phyloP scores from a whole-genome alignment of 2,888 invertebrate genomes.

The Spisula solida region DNA sequence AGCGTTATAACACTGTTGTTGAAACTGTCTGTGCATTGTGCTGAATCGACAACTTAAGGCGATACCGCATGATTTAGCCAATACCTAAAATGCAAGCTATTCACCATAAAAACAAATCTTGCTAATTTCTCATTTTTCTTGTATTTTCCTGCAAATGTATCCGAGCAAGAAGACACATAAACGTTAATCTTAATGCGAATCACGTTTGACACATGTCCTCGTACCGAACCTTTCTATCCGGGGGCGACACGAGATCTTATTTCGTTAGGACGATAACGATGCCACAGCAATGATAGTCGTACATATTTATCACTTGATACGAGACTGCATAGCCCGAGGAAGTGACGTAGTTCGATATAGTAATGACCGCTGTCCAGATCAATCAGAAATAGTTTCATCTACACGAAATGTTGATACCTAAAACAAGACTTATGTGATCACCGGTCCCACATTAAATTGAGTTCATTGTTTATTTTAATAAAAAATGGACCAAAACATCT shows the following conservation, averaged over 20 bases:
- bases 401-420: not conserved
- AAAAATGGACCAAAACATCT: too few species aligned
- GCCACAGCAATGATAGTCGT: constrained; percentile 41
- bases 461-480: too few species aligned
- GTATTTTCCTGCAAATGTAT: constrained; percentile 29
- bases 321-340: constrained; percentile 2
- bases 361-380: not conserved
- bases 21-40: too few species aligned
- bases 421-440: not conserved
- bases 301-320: constrained; percentile 49
- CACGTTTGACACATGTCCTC: constrained; percentile 45
- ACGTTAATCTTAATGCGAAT: constrained; percentile 30
- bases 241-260: not conserved
- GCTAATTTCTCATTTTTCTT: not conserved
- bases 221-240: constrained; percentile 2
- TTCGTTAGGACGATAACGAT: constrained; percentile 48
- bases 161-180: not conserved
- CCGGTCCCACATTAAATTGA: too few species aligned
- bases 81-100: not conserved
- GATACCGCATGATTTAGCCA: not conserved
- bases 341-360: not conserved
- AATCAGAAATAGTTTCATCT: not conserved
- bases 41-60: too few species aligned
- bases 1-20: too few species aligned
- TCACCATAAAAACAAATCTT: not conserved